A percentile compares a stretch with the other conserved stretches of the same genome.
phyloP scores from a whole-genome alignment of 1,140 invertebrate genomes.

The Lasioglossum albipes region DNA sequence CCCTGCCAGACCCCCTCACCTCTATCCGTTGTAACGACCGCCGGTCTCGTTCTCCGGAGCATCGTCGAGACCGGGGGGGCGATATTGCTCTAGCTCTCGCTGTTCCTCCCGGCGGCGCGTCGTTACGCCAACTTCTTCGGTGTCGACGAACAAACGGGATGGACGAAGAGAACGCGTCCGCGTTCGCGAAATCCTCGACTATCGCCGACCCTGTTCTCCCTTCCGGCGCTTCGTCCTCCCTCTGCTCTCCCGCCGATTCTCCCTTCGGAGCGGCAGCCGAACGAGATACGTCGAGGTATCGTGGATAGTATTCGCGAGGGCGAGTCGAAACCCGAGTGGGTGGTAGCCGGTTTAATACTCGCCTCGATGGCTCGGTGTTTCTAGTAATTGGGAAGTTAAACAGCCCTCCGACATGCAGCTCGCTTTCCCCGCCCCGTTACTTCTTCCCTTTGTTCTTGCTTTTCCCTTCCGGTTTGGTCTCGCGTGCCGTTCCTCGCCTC shows the following conservation, averaged over 20 bases:
- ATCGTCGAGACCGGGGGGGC: conserved; percentile 62
- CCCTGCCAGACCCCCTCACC: conserved; percentile 22
- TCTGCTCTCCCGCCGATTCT: neutral
- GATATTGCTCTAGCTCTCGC: conserved; percentile 63
- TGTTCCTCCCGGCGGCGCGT: conserved; percentile 47
- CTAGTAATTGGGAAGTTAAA: conserved; percentile 72
- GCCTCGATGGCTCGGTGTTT: conserved; percentile 62
- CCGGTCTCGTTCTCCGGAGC: conserved; percentile 56
- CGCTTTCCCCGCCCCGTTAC: neutral
- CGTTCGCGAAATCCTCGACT: conserved; percentile 8
- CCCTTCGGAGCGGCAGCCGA: neutral
- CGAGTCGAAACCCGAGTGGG: conserved; percentile 14
- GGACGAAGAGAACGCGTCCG: neutral
- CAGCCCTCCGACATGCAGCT: conserved; percentile 58
- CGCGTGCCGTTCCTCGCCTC: conserved; percentile 16
- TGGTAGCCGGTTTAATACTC: conserved; percentile 56
- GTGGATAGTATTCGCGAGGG: conserved; percentile 7
- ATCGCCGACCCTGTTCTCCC: neutral
- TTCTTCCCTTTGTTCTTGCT: neutral
- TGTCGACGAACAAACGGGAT: conserved; percentile 12
- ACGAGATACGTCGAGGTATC: conserved; percentile 16
- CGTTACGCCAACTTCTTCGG: conserved; percentile 67
- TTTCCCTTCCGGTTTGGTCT: conserved; percentile 25
- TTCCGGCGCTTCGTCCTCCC: neutral
- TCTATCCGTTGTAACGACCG: conserved; percentile 63